phyloP scores from a whole-genome alignment of 2,888 invertebrate species.

The Drosophila gaucha region DNA sequence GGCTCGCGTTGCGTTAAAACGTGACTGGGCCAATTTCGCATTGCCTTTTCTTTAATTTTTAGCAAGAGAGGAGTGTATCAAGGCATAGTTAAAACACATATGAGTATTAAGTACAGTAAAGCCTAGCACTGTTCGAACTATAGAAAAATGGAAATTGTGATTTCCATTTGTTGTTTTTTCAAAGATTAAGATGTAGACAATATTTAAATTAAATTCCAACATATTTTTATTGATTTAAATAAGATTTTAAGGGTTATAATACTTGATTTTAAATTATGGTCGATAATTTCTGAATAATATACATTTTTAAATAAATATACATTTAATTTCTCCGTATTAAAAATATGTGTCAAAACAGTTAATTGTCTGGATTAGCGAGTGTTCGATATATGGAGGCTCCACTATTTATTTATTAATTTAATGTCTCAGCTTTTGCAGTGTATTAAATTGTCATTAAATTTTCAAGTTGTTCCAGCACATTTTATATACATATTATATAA shows the following conservation, averaged over 20 bases:
- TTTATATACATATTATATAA: conserved; percentile 29
- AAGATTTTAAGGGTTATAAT: no score
- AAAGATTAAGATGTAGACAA: no score
- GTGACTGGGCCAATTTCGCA: conserved; percentile 51
- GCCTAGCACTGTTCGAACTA: neutral
- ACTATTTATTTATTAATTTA: neutral
- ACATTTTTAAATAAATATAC: no score
- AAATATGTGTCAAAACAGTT: no score
- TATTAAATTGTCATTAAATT: conserved; percentile 31
- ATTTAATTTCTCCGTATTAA: no score
- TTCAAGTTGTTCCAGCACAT: conserved; percentile 5
- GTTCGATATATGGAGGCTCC: neutral
- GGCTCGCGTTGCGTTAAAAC: conserved; percentile 59
- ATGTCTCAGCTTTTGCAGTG: conserved; percentile 1
- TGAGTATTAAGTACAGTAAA: conserved; percentile 12
- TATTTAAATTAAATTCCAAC: no score
- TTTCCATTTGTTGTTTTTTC: no score
- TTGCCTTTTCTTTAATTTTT: conserved; percentile 10
- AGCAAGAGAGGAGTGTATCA: conserved; percentile 8
- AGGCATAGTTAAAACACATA: conserved; percentile 11
- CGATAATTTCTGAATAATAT: no score
- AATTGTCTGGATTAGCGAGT: no score
- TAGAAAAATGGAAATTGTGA: no score
- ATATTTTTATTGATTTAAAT: no score
- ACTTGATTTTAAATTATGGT: no score